Base-by-base conservation (phyloP, 2,113 vertebrate genomes). In the Etheostoma spectabile region DNA sequence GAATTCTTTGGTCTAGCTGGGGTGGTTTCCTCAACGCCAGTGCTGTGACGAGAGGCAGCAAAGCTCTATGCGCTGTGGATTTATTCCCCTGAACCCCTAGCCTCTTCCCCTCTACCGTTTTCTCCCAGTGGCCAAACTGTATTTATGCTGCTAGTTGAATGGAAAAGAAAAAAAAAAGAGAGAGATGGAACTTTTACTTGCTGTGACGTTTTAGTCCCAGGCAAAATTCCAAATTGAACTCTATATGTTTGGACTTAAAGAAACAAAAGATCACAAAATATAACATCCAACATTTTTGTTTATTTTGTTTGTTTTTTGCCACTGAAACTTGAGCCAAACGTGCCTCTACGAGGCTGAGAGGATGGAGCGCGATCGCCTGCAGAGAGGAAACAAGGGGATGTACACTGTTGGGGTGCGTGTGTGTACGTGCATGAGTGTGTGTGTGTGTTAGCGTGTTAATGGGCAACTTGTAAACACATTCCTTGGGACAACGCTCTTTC, bases 181-280 rank as follows among this genome's bases (percentile, higher is more conserved):
- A 93, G 92, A 91, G 86, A 88, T 92, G 93, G 93, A 94, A 94
- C 96, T 96, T 94, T 94, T 90, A 93, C 90, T 97, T 97, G 97
- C 97, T 99, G 98, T 97, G 98, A 99, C 98, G 98, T 99, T 99
- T 99, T 99, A 99, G 98, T 99, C 98, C 97, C 98, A 98, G 97
- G 97, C 96, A 96, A 97, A 98, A 98, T 98, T 97, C 97, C 97
- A 98, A 99, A 89, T 92, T 96, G 96, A 96, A 97, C 96, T 98
- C 96, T 97, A 74, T 77, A 70, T 96, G 97, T 98, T 97, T 97
- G 96, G 96, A 94, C 90, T 93, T 93, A 56, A 83, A 84, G 75
- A 79, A 85, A 86, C 68, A 89, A 82, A 89, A 88, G 76, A 76
- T 66, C 73, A 89, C 77, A 80, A 91, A 90, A 86, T 70, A 69